Evolutionary conservation across 1,140 invertebrate genomes (phyloP), one percentile per base, ranked within the genome.

Genomic region (Babylonia areolata): DNA sequence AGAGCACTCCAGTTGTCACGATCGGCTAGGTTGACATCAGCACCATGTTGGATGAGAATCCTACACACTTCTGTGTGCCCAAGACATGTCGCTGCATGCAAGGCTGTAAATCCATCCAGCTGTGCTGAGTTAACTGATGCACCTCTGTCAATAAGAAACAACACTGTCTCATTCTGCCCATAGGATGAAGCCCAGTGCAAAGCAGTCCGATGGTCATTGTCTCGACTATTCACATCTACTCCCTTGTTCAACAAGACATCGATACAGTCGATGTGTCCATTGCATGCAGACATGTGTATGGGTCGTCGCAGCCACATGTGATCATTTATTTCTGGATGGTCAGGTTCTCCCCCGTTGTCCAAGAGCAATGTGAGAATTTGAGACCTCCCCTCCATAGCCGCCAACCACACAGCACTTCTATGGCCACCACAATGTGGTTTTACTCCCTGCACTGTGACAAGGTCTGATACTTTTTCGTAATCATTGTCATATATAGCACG

Each of bases 111-210:
- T 11, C 92, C 91, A 89, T 93, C 92, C 42, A 83, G 86, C 79
- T 93, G 93, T 5, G 89, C 86, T 15, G 89, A 87, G 87, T 93
- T 93, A 11, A 93, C 89, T 64, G 77, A 75, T 6, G 90, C 90
- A n/a, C 92, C 90, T 75, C 54, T 81, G 31, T 75, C 51, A 17
- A 93, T 88, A 11, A 93, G 86, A 64, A 86, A 89, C 85, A 91
- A 86, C 20, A 88, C 88, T n/a, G 90, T 87, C 71, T 88, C 75
- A 42, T 73, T 37, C 78, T 90, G 87, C 23, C 91, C 91, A 84
- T 90, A 90, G 12, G 90, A 91, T 23, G 91, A 89, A 69, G 90
- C 91, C 92, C 92, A 94, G 79, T 94, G 92, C 17, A 94, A 79
- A 6, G 92, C 86, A 12, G 92, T 94, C 33, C 92, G 88, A 15